A percentile compares a stretch with the other conserved stretches of the same genome.
Evolutionary conservation across 2,113 vertebrate genomes (phyloP).

Genomic region (Indicator indicator): DNA sequence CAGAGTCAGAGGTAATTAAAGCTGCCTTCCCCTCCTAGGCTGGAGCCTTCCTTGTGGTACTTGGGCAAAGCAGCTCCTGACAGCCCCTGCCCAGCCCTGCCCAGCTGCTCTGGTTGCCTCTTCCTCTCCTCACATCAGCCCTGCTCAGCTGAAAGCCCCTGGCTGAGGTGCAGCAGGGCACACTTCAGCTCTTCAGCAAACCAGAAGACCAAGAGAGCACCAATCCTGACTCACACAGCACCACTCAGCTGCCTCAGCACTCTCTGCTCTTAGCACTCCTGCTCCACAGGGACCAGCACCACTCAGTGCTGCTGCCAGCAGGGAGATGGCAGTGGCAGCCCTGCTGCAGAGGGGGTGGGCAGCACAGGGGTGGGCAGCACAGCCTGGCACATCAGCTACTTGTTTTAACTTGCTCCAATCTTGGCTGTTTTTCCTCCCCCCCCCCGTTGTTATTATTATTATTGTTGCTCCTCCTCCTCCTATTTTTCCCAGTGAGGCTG

Average conservation of each 20-base stretch:
- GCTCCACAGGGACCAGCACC: accelerated
- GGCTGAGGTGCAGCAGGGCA: accelerated
- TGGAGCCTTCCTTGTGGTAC: background rate
- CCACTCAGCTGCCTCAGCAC: accelerated
- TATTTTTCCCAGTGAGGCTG: too few relatives aligned
- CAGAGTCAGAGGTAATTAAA: constrained; percentile 9
- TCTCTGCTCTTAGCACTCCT: background rate
- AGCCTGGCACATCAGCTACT: too few relatives aligned
- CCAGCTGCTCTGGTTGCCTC: accelerated
- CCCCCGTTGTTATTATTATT: too few relatives aligned
- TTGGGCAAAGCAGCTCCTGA: background rate
- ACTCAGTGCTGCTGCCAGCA: background rate
- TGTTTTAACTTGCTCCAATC: too few relatives aligned
- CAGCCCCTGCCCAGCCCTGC: background rate
- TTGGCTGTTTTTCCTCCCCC: too few relatives aligned
- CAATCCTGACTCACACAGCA: background rate
- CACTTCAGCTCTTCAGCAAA: accelerated
- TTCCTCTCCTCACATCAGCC: background rate
- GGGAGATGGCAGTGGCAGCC: background rate
- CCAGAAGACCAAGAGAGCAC: accelerated
- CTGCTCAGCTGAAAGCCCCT: accelerated
- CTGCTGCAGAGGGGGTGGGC: background rate
- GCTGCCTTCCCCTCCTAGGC: background rate
- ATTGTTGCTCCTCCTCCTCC: too few relatives aligned
- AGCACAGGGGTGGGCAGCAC: too few relatives aligned